A percentile compares a stretch with the other conserved stretches of the same genome.
Evolutionary conservation across 2,797 vertebrate genomes (phyloP).

Genomic region (Protonibea diacanthus): DNA sequence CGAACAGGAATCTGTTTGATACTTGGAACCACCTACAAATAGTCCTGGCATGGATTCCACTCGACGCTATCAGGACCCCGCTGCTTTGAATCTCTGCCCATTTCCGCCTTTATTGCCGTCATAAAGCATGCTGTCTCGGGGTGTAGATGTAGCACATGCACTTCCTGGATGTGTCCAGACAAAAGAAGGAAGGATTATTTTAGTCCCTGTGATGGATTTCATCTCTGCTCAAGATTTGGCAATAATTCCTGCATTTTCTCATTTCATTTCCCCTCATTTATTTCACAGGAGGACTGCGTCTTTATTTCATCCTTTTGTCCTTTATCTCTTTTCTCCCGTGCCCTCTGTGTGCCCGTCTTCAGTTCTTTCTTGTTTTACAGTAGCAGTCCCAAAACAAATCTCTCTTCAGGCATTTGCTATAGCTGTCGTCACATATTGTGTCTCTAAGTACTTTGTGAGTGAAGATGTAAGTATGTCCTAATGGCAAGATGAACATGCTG

Average conservation of each 20-base stretch:
- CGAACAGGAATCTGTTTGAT: constrained; percentile 73
- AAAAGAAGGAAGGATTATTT: constrained; percentile 56
- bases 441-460: not conserved
- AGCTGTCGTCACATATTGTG: constrained; percentile 12
- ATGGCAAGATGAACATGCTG: not conserved
- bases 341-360: not conserved
- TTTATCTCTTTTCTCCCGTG: not conserved
- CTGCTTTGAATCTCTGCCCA: constrained; percentile 76
- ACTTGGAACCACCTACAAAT: constrained; percentile 72
- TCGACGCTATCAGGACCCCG: constrained; percentile 52
- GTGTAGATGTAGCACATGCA: constrained; percentile 58
- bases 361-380: not conserved
- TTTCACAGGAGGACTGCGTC: constrained; percentile 31
- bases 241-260: constrained; percentile 47
- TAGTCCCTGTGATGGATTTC: constrained; percentile 55
- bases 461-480: constrained; percentile 12
- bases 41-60: constrained; percentile 71
- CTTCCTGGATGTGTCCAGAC: constrained; percentile 67
- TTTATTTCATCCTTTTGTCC: not conserved
- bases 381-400: not conserved
- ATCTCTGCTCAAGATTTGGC: constrained; percentile 62
- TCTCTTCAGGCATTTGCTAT: not conserved
- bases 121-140: constrained; percentile 65
- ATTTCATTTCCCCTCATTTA: constrained; percentile 35
- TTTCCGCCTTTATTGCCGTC: constrained; percentile 71